Conservation (phyloP, 2,113 vertebrate species). For the Cheirogaleus medius region DNA sequence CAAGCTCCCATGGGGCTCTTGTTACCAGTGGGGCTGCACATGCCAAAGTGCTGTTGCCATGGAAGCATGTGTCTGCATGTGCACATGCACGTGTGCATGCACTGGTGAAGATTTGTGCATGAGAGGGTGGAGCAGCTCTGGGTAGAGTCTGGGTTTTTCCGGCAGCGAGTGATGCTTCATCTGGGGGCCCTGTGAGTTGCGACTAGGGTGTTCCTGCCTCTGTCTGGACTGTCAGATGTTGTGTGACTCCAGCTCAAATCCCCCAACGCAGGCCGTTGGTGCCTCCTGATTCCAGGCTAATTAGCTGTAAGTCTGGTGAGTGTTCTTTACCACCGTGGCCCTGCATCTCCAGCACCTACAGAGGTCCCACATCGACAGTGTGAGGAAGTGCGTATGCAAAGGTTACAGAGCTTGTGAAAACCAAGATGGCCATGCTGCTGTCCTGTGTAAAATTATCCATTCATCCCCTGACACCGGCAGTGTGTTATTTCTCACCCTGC, state of each 20-base stretch:
- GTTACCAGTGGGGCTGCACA: fast-evolving
- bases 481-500: background rate
- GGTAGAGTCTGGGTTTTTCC: background rate
- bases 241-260: background rate
- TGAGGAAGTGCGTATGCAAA: background rate
- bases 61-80: fast-evolving
- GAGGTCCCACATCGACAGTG: fast-evolving
- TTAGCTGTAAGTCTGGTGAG: background rate
- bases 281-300: background rate
- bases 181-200: fast-evolving
- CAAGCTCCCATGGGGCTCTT: background rate
- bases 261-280: background rate
- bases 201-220: background rate
- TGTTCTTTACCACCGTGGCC: background rate
- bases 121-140: background rate
- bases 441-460: background rate
- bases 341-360: background rate
- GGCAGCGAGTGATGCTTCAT: background rate
- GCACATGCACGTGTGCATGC: fast-evolving
- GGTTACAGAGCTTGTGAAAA: background rate
- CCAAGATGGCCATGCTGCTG: background rate
- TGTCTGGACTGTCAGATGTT: background rate
- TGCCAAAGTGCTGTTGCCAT: too few species aligned
- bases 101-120: background rate
- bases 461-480: fast-evolving